These are phyloP conservation scores for Catalaphyllia jardinei DNA, from an alignment of 64 coral and sea anemone genomes.

Conservation along the genomic window DNA sequence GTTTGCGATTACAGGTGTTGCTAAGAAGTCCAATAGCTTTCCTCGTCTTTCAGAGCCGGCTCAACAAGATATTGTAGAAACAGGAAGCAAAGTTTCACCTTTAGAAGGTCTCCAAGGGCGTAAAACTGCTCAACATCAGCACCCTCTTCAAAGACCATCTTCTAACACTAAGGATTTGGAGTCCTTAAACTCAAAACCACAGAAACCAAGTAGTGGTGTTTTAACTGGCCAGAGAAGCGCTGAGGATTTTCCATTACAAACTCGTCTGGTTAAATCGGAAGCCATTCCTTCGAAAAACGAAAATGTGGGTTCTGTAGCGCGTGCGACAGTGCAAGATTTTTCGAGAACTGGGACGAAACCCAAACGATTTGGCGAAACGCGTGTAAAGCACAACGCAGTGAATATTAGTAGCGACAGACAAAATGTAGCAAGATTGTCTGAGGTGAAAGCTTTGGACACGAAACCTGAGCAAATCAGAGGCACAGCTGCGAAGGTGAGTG, in stretches of 20 bases:
- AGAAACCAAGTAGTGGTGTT: neutral
- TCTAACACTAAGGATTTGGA: neutral
- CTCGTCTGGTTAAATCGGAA: conserved; percentile 11
- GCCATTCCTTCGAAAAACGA: neutral
- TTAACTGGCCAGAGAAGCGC: neutral
- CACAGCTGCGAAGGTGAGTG: neutral
- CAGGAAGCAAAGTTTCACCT: neutral
- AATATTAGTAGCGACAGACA: neutral
- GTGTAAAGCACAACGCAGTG: neutral
- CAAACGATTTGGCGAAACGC: neutral
- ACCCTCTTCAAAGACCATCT: neutral
- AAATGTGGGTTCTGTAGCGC: neutral
- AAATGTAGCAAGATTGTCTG: neutral
- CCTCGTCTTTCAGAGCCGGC: neutral
- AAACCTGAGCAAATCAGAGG: neutral
- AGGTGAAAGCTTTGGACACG: neutral
- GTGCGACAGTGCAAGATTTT: conserved; percentile 5
- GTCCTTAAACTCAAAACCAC: neutral
- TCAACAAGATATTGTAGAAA: neutral
- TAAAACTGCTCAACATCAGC: too few species aligned
- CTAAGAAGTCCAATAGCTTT: neutral
- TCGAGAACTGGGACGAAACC: neutral
- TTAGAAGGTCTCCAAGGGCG: neutral
- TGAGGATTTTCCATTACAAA: neutral
- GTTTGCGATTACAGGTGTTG: conserved; percentile 31